A percentile compares a stretch with the other conserved stretches of the same genome.
Evolutionary conservation across 1,140 invertebrate species (phyloP).

Genomic region (Condylostylus longicornis): DNA sequence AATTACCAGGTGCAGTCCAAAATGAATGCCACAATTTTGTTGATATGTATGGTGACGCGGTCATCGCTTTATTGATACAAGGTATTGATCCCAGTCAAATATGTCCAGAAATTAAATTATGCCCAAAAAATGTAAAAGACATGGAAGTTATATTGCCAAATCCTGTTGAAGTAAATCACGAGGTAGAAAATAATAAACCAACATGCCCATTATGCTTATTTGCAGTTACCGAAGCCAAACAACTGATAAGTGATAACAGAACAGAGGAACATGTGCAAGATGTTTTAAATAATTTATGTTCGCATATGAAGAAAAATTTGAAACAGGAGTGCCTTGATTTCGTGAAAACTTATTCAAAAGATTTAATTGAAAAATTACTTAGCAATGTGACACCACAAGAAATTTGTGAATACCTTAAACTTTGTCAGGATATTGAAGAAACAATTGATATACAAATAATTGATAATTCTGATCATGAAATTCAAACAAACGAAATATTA

Average conservation of each 20-base stretch:
- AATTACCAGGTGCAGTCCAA: slow-evolving; percentile 47
- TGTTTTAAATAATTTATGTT: slow-evolving; percentile 58
- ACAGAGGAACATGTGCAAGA: slow-evolving; percentile 46
- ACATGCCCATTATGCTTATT: slow-evolving; percentile 68
- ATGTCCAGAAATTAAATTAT: slow-evolving; percentile 34
- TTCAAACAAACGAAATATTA: slow-evolving; percentile 44
- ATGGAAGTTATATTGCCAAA: slow-evolving; percentile 36
- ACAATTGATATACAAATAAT: slow-evolving; percentile 12
- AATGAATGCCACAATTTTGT: slow-evolving; percentile 59
- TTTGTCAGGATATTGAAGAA: slow-evolving; percentile 37
- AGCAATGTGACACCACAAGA: slow-evolving; percentile 61
- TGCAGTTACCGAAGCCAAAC: slow-evolving; percentile 46
- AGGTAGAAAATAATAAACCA: slow-evolving; percentile 34
- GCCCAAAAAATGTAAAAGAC: slow-evolving; percentile 33
- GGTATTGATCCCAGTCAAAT: slow-evolving; percentile 57
- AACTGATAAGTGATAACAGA: slow-evolving; percentile 24
- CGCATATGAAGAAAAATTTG: slow-evolving; percentile 46
- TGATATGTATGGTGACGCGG: slow-evolving; percentile 55
- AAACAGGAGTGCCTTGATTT: slow-evolving; percentile 54
- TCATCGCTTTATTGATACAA: slow-evolving; percentile 61
- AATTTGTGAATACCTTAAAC: slow-evolving; percentile 58
- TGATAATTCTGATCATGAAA: slow-evolving; percentile 17
- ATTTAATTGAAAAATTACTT: slow-evolving; percentile 60
- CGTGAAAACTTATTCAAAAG: slow-evolving; percentile 56
- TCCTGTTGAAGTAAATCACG: slow-evolving; percentile 7